These are phyloP conservation scores for Drosophila lutescens DNA, from an alignment of 2,888 invertebrate genomes.

Conservation along the genomic window DNA sequence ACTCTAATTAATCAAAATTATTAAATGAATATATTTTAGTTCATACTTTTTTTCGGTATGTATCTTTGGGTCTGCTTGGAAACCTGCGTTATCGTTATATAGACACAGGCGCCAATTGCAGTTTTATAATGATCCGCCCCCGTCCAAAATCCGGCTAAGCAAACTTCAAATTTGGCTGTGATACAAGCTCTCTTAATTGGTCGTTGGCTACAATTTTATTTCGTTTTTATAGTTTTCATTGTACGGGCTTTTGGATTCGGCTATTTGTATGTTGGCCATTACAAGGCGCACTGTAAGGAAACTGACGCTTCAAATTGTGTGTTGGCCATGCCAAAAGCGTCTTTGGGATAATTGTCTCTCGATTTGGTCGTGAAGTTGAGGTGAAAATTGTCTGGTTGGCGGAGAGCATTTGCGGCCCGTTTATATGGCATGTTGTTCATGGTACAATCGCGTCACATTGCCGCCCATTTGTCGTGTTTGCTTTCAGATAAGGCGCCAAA, in stretches of 20 bases:
- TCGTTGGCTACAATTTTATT: conserved; percentile 25
- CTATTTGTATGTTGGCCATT: conserved; percentile 48
- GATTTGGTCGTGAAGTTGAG: conserved; percentile 57
- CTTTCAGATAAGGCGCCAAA: conserved; percentile 73
- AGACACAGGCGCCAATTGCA: conserved; percentile 65
- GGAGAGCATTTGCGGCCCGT: conserved; percentile 13
- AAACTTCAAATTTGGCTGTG: conserved; percentile 42
- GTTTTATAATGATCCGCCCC: conserved; percentile 67
- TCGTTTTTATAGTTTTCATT: conserved; percentile 22
- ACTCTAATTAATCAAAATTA: too few relatives aligned
- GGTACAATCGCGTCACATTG: conserved; percentile 50
- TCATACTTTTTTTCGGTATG: background rate
- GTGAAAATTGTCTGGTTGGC: conserved; percentile 64
- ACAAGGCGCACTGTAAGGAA: conserved; percentile 64
- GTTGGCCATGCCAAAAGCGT: conserved; percentile 62
- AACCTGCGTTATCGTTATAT: conserved; percentile 46
- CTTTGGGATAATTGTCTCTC: conserved; percentile 65
- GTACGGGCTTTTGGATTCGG: conserved; percentile 49
- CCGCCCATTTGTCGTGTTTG: conserved; percentile 73
- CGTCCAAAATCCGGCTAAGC: conserved; percentile 29
- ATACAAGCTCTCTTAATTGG: conserved; percentile 50
- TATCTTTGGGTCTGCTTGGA: conserved; percentile 11
- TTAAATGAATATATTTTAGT: too few relatives aligned
- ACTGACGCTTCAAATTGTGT: conserved; percentile 50
- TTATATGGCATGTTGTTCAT: conserved; percentile 42